Evolutionary conservation across 23 tunicate species (phyloP).

Genomic region (Ciona savignyi): DNA sequence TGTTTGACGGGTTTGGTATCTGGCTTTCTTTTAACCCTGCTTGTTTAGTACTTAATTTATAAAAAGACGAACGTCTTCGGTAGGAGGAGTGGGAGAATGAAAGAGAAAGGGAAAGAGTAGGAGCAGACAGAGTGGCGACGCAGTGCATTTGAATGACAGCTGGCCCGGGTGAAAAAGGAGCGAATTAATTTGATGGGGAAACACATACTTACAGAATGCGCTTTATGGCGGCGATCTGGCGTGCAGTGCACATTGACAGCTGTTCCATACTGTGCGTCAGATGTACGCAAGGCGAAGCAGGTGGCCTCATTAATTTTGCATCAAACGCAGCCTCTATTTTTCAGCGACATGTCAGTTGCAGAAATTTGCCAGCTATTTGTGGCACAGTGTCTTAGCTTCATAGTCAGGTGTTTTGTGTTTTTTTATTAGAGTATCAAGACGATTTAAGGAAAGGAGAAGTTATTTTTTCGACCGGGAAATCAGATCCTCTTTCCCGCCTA

Average conservation of each 20-base stretch:
- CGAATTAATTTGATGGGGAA: constrained; percentile 49
- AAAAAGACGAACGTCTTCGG: neutral
- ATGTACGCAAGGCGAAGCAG: neutral
- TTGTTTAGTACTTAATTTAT: neutral
- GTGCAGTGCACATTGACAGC: neutral
- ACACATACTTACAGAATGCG: neutral
- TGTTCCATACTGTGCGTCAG: neutral
- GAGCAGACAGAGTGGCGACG: constrained; percentile 32
- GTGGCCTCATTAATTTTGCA: neutral
- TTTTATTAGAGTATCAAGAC: neutral
- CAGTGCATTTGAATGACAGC: constrained; percentile 16
- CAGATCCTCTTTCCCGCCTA: too few relatives aligned
- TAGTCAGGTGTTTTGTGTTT: neutral
- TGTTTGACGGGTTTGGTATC: neutral
- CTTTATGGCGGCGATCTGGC: neutral
- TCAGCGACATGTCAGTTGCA: neutral
- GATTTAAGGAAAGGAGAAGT: neutral
- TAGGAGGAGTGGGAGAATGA: constrained; percentile 23
- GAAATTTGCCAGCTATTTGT: neutral
- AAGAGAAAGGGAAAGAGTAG: constrained; percentile 16
- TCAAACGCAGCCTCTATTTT: neutral
- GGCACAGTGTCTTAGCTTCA: neutral
- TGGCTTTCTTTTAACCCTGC: neutral
- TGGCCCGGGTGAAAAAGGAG: constrained; percentile 29
- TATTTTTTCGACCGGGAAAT: too few relatives aligned